phyloP scores from a whole-genome alignment of 2,888 invertebrate species.

The Synergus laeviventris region DNA sequence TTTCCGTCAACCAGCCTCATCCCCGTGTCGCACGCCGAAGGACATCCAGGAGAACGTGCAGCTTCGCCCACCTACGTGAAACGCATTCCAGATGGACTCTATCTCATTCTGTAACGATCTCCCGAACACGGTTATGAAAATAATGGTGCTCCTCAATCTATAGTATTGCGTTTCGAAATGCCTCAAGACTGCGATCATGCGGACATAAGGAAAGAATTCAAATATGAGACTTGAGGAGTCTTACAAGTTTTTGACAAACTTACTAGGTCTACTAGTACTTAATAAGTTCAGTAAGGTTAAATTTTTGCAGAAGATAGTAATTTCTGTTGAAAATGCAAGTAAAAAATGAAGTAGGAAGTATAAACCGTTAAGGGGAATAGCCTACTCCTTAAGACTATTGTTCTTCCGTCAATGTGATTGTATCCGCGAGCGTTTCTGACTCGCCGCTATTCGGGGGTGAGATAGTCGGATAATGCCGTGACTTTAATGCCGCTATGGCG shows the following conservation, averaged over 20 bases:
- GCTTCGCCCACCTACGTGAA: conserved; percentile 15
- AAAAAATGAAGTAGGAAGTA: conserved; percentile 9
- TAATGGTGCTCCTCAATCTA: not conserved
- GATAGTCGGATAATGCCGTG: conserved; percentile 46
- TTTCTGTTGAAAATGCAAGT: not conserved
- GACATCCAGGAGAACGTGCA: not conserved
- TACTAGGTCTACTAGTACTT: no score
- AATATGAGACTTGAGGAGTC: no score
- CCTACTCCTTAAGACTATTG: conserved; percentile 49
- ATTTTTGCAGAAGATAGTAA: not conserved
- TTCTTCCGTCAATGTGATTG: conserved; percentile 52
- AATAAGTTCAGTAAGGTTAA: no score
- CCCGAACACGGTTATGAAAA: not conserved
- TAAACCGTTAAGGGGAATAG: conserved; percentile 29
- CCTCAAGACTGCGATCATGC: not conserved
- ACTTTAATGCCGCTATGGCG: conserved; percentile 46
- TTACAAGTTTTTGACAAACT: no score
- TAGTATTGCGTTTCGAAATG: not conserved
- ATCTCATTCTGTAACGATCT: not conserved
- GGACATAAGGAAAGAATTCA: no score
- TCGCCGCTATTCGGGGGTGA: conserved; percentile 48
- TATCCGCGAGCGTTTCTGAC: conserved; percentile 24
- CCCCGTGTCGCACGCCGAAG: conserved; percentile 44
- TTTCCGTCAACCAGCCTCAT: conserved; percentile 52
- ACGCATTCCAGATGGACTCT: conserved; percentile 15